Conservation (phyloP, 2,797 vertebrate species). For the Poeciliopsis presidionis region DNA sequence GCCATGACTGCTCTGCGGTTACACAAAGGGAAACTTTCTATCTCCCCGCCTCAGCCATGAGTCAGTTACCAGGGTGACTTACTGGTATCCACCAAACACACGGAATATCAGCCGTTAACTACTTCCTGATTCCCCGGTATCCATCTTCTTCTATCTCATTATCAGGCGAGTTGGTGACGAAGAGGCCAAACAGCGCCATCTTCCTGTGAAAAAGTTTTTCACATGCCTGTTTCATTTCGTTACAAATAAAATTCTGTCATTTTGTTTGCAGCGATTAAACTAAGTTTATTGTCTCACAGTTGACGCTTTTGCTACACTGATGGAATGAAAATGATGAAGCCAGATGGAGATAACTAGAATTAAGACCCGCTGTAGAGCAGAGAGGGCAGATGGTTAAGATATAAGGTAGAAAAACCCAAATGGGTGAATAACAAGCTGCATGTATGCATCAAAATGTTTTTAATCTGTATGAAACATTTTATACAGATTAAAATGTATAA, state of each 20-base stretch:
- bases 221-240: not conserved
- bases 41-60: not conserved
- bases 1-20: slow-evolving; percentile 21
- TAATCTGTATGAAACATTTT: not conserved
- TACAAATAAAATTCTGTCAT: not conserved
- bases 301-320: no score
- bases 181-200: slow-evolving; percentile 6
- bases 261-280: not conserved
- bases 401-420: not conserved
- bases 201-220: not conserved
- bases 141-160: not conserved
- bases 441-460: not conserved
- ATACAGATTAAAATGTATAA: no score
- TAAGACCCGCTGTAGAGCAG: no score
- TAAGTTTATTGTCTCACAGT: no score
- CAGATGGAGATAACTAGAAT: no score
- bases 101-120: not conserved
- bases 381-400: no score
- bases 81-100: not conserved
- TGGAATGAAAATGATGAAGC: no score
- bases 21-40: not conserved
- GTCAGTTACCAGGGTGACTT: not conserved
- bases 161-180: no score
- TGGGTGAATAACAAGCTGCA: not conserved
- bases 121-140: not conserved